These are phyloP conservation scores for Calyptommatus sinebrachiatus DNA, from an alignment of 2,113 vertebrate genomes.

Conservation along the genomic window DNA sequence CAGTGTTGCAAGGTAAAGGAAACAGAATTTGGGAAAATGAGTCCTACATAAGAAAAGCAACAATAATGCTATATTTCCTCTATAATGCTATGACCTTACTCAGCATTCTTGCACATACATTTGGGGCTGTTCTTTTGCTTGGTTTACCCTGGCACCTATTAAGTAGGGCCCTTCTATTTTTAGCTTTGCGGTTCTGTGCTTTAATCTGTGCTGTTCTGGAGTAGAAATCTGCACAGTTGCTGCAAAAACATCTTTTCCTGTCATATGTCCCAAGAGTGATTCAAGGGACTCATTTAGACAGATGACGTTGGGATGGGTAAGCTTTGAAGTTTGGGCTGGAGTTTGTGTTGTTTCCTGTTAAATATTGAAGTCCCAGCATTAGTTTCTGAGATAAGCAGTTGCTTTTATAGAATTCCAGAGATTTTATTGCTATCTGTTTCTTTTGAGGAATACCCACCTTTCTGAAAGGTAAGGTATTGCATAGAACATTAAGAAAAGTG, in stretches of 20 bases:
- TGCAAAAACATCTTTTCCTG: background rate
- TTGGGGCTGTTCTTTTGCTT: conserved; percentile 2
- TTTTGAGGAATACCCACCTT: background rate
- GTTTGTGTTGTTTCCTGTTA: background rate
- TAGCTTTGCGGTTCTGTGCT: accelerated
- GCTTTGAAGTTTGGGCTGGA: background rate
- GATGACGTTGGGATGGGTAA: background rate
- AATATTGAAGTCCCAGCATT: background rate
- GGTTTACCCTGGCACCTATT: background rate
- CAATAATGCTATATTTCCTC: background rate
- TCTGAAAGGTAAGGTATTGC: background rate
- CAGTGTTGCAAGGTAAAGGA: background rate
- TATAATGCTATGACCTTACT: background rate
- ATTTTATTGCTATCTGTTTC: background rate
- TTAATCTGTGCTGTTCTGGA: background rate
- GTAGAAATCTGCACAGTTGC: background rate
- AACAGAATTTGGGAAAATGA: background rate
- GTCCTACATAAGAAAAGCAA: background rate
- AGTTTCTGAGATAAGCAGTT: background rate
- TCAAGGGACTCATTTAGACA: background rate
- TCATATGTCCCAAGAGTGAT: background rate
- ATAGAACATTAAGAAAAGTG: background rate
- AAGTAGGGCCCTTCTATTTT: background rate
- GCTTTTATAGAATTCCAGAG: background rate
- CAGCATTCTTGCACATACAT: background rate